Evolutionary conservation across 2,113 vertebrate species (phyloP).

Genomic region (Corythornis cristatus): DNA sequence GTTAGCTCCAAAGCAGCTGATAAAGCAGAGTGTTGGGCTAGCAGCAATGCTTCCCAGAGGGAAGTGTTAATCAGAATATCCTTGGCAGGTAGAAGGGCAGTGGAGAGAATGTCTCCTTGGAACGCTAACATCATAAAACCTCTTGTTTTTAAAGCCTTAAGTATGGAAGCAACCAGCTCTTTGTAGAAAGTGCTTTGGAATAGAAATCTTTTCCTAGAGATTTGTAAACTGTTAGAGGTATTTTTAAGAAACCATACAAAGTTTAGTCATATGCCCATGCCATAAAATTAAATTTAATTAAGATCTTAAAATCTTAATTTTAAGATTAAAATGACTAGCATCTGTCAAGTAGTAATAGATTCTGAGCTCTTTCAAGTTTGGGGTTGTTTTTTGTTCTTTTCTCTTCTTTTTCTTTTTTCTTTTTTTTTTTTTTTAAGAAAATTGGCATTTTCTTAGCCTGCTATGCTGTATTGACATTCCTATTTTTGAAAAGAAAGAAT

Average conservation of each 20-base stretch:
- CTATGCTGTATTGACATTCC: not conserved
- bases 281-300: not conserved
- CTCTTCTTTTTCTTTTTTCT: not conserved
- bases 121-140: not conserved
- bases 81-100: slow-evolving; percentile 32
- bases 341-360: not conserved
- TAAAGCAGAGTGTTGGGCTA: slow-evolving; percentile 44
- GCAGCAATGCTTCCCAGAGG: slow-evolving; percentile 49
- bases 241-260: not conserved
- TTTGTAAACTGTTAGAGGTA: not conserved
- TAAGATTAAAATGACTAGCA: not conserved
- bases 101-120: slow-evolving; percentile 18
- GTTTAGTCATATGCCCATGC: not conserved
- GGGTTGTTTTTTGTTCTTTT: too few species aligned
- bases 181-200: not conserved
- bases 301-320: too few species aligned
- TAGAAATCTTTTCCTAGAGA: not conserved
- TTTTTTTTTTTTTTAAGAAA: not conserved
- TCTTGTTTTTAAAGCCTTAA: not conserved
- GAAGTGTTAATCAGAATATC: slow-evolving; percentile 49
- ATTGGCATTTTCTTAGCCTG: not conserved
- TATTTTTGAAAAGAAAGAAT: not conserved
- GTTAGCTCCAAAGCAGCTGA: slow-evolving; percentile 44
- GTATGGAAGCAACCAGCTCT: not conserved
- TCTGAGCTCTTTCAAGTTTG: not conserved